A percentile compares a stretch with the other conserved stretches of the same genome.
phyloP scores from a whole-genome alignment of 1,140 invertebrate species.

The Bathynomus jamesi region DNA sequence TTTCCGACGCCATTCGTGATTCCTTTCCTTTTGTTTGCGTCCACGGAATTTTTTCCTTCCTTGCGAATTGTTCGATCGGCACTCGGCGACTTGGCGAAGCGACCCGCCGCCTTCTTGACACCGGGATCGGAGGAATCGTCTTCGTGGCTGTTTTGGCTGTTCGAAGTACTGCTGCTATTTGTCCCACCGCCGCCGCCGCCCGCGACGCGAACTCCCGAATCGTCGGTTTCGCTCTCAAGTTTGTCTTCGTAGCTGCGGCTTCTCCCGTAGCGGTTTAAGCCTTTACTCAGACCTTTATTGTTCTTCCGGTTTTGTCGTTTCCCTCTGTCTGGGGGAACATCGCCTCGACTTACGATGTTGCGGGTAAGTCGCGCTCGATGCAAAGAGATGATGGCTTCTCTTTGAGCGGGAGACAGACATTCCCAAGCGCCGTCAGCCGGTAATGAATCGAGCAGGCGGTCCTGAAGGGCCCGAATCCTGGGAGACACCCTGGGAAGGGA shows the following conservation, averaged over 20 bases:
- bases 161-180: constrained; percentile 24
- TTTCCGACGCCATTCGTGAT: constrained; percentile 33
- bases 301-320: constrained; percentile 4
- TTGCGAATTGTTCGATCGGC: constrained; percentile 2
- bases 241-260: constrained; percentile 34
- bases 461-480: constrained; percentile 29
- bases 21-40: constrained; percentile 8
- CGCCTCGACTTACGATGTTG: neutral
- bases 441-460: constrained; percentile 30
- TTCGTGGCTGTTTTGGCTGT: constrained; percentile 30
- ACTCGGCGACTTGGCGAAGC: constrained; percentile 19
- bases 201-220: constrained; percentile 25
- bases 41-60: constrained; percentile 11
- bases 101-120: constrained; percentile 15
- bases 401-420: constrained; percentile 31
- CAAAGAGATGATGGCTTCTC: constrained; percentile 29
- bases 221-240: constrained; percentile 35
- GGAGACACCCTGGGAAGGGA: constrained; percentile 23
- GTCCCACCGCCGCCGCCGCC: constrained; percentile 17
- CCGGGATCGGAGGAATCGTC: constrained; percentile 28
- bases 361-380: constrained; percentile 18
- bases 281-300: neutral
- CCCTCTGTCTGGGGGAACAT: neutral
- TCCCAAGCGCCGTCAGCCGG: constrained; percentile 34
- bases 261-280: constrained; percentile 1